Evolutionary conservation across 2,888 invertebrate genomes (phyloP).

Genomic region (Chalcis sispes): DNA sequence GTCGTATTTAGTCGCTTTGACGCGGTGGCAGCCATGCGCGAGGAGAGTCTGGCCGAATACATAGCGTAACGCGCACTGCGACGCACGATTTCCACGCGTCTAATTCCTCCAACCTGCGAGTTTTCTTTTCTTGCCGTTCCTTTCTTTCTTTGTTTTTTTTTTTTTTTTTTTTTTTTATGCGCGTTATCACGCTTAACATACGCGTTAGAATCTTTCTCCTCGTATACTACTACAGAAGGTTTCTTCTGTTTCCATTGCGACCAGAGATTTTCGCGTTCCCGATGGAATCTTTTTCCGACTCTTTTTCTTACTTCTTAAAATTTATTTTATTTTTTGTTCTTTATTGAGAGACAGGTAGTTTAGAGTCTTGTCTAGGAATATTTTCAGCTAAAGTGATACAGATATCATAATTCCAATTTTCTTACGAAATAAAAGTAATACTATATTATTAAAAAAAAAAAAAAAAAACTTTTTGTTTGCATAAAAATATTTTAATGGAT

Average conservation of each 20-base stretch:
- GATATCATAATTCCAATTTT: no score
- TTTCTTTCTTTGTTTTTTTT: background rate
- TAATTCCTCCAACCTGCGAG: slow-evolving; percentile 7
- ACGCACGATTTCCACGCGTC: slow-evolving; percentile 22
- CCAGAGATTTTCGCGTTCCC: background rate
- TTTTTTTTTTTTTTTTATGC: background rate
- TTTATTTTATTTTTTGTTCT: background rate
- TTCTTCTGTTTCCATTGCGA: background rate
- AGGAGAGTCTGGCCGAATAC: background rate
- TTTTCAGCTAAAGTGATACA: no score
- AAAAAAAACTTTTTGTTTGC: no score
- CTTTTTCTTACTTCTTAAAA: slow-evolving; percentile 2
- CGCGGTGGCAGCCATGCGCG: slow-evolving; percentile 3
- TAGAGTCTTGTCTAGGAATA: background rate
- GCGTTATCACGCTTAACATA: background rate
- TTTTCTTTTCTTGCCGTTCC: background rate
- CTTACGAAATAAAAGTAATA: no score
- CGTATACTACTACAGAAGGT: background rate
- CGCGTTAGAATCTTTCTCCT: background rate
- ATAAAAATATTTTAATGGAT: no score
- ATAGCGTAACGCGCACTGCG: background rate
- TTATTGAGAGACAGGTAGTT: slow-evolving; percentile 30
- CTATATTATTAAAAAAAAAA: no score
- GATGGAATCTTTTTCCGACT: background rate
- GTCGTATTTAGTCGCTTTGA: slow-evolving; percentile 42